phyloP scores from a whole-genome alignment of 2,113 vertebrate species.

The Limnothrissa miodon region DNA sequence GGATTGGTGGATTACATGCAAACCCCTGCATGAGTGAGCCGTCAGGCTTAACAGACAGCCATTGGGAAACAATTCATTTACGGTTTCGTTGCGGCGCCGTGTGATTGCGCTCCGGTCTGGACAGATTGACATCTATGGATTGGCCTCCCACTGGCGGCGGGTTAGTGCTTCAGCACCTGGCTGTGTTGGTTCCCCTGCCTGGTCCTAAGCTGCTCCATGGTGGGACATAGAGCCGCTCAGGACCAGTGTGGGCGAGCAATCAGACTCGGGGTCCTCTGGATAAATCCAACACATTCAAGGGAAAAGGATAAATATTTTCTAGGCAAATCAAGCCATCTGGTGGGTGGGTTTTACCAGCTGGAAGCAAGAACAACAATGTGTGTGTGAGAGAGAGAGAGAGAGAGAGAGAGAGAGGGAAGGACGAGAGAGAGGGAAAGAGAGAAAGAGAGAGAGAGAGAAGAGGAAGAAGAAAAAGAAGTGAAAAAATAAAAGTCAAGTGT shows the following conservation, averaged over 20 bases:
- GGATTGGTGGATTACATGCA: background rate
- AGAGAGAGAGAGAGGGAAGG: no score
- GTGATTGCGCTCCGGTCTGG: background rate
- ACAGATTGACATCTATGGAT: constrained; percentile 5
- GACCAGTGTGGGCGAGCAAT: constrained; percentile 7
- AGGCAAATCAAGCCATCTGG: constrained; percentile 37
- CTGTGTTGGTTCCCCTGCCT: background rate
- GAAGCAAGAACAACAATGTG: constrained; percentile 12
- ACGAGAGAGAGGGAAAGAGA: background rate
- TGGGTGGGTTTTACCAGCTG: constrained; percentile 19
- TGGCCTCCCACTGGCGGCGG: background rate
- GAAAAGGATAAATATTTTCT: constrained; percentile 41
- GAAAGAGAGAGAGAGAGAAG: background rate
- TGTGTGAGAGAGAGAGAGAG: background rate
- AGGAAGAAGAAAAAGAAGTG: background rate
- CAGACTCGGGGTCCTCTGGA: constrained; percentile 19
- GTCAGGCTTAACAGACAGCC: constrained; percentile 2
- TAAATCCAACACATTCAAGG: constrained; percentile 11
- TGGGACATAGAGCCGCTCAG: no score
- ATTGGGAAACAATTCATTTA: constrained; percentile 29
- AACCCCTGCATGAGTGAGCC: constrained; percentile 8
- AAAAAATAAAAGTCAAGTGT: constrained; percentile 4
- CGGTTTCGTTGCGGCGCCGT: background rate
- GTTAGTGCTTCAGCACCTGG: background rate
- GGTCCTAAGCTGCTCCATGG: background rate